Percentiles rank a stretch among this genome's conserved stretches.
These are phyloP conservation scores for Siniperca knerii DNA, from an alignment of 2,113 vertebrate genomes.

Conservation along the genomic window DNA sequence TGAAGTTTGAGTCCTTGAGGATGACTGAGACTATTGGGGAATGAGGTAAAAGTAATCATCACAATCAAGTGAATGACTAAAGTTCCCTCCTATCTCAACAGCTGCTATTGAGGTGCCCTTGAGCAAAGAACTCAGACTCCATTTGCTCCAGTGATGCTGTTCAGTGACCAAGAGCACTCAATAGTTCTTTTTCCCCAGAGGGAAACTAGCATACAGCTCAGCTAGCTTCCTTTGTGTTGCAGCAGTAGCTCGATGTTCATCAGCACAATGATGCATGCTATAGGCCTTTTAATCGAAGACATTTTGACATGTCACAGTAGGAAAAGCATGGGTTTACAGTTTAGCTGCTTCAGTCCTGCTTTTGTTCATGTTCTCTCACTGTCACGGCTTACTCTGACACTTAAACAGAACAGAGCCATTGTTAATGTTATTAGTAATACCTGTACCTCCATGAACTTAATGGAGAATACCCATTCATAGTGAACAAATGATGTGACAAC, in stretches of 20 bases:
- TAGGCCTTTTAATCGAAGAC: neutral
- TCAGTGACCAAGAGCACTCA: neutral
- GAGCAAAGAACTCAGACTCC: neutral
- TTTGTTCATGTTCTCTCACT: neutral
- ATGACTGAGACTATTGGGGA: neutral
- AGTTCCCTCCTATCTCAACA: neutral
- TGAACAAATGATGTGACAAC: neutral
- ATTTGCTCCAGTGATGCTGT: neutral
- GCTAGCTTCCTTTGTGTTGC: neutral
- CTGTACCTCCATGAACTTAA: neutral
- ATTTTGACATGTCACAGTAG: neutral
- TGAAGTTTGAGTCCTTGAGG: neutral
- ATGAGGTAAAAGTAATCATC: neutral
- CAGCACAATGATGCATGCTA: neutral
- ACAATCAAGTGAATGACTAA: neutral
- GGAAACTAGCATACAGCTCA: neutral
- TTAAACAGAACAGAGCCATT: neutral
- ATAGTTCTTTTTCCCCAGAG: neutral
- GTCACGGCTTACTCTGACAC: neutral
- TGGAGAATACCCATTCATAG: neutral
- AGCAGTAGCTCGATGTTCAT: neutral
- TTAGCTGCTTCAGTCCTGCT: neutral
- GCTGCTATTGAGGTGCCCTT: neutral
- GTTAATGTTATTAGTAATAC: neutral
- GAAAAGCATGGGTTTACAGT: neutral